phyloP scores from a whole-genome alignment of 2,888 invertebrate genomes.

The Plebejus melissa region DNA sequence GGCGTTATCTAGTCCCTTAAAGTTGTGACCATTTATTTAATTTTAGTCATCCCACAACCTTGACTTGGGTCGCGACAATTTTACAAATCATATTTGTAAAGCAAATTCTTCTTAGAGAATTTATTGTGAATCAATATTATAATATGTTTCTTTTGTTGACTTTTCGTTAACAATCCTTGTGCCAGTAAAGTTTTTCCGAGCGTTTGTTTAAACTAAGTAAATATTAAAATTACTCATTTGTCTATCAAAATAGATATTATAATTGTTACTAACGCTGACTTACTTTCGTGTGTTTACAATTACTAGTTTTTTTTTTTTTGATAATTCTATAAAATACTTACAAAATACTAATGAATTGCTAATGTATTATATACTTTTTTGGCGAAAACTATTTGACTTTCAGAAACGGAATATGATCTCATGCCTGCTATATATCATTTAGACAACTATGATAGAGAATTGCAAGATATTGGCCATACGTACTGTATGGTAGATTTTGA shows the following conservation, averaged over 20 bases:
- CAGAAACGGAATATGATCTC: constrained; percentile 40
- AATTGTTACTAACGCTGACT: too few relatives aligned
- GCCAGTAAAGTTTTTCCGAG: not conserved
- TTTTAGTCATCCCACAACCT: constrained; percentile 6
- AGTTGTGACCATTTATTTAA: too few relatives aligned
- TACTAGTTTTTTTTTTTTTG: too few relatives aligned
- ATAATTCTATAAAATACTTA: too few relatives aligned
- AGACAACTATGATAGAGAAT: constrained; percentile 43
- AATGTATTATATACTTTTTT: not conserved
- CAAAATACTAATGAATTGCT: too few relatives aligned
- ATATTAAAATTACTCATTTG: not conserved
- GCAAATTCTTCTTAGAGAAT: not conserved
- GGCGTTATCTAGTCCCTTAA: too few relatives aligned
- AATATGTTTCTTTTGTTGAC: not conserved
- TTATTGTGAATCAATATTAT: constrained; percentile 17
- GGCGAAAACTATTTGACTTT: constrained; percentile 15
- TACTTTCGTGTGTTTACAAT: too few relatives aligned
- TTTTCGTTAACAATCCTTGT: not conserved
- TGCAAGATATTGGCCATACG: constrained; percentile 35
- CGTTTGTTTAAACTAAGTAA: not conserved
- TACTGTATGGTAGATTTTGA: constrained; percentile 41
- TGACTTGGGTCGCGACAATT: constrained; percentile 10
- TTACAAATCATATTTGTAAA: constrained; percentile 10
- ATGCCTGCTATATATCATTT: constrained; percentile 43
- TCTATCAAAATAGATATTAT: not conserved